Conservation (phyloP, 2,797 vertebrate genomes). For the Acridotheres tristis region DNA sequence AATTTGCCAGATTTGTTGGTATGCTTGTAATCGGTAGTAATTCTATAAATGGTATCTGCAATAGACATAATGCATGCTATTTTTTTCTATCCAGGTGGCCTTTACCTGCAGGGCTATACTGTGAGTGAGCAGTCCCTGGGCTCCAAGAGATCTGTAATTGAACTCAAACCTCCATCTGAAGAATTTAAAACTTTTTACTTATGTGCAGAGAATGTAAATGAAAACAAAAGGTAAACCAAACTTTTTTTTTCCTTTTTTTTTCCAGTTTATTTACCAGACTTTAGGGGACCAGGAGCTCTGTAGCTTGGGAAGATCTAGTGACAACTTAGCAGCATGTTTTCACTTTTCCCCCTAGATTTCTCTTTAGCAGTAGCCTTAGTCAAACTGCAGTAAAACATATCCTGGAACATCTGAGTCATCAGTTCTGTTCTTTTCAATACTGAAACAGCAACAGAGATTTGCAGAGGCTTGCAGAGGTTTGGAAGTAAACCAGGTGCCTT, state of each 20-base stretch:
- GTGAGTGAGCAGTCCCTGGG: conserved; percentile 85
- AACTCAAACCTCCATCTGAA: conserved; percentile 88
- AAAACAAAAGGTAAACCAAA: conserved; percentile 86
- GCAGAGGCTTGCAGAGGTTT: background rate
- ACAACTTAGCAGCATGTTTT: background rate
- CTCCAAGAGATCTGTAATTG: conserved; percentile 85
- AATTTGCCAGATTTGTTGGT: background rate
- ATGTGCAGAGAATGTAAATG: conserved; percentile 85
- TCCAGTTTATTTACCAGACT: background rate
- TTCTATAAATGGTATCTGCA: background rate
- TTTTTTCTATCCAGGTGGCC: conserved; percentile 79
- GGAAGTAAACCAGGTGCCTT: background rate
- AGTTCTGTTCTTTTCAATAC: background rate
- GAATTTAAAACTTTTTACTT: conserved; percentile 91
- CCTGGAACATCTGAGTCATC: background rate
- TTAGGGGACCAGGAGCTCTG: background rate
- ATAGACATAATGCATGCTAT: background rate
- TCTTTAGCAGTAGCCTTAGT: background rate
- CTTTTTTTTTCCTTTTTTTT: background rate
- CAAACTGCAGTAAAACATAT: background rate
- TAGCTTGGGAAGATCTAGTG: background rate
- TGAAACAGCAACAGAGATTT: background rate
- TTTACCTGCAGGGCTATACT: conserved; percentile 90
- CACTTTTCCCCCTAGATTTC: background rate
- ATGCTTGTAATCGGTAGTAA: background rate